Base-by-base conservation (phyloP, 2,888 invertebrate genomes). In the Thalpophila matura region DNA sequence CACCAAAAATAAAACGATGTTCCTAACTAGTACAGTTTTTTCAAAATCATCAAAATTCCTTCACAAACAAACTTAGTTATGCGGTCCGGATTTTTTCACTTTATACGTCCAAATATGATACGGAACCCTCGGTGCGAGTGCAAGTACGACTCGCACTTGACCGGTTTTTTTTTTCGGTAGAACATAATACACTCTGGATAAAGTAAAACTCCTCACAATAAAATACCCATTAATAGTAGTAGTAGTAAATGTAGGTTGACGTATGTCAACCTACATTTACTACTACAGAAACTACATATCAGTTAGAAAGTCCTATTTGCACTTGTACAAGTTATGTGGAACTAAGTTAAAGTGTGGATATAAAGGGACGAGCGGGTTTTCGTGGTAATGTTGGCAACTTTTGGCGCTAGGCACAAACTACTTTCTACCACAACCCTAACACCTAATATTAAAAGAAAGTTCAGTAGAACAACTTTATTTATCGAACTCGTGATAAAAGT, bases 371-470 rank as follows among this genome's bases (percentile, higher is more conserved):
- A 31, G 18, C 20, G 12, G 14, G 53, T 22, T 50, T 50, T 50
- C 42, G 40, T 24, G 47, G 51, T 74, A 67, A 53, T 67, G 55
- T 50, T 54, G 0, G 6, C 14, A 61, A 71, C 53, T 61, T 71
- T 56, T 47, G 27, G 31, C 20, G 5, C 47, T 35, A 50, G 49
- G 43, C 45, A 40, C 27, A 38, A 47, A 50, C 60, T 60, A 67
- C 38, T 42, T 7, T 42, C 6, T 22, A 29, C 12, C 18, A 27
- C n/a, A 37, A 7, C 5, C n/a, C 18, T 22, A 31, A 26, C 12
- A 37, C 14, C 1, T 3, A 14, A 9, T 3, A 2, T 2, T 12
- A 31, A 20, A n/a, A 14, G 33, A 10, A 10, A 18, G 5, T 7
- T 6, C 26, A 62, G 54, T 20, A 43, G 18, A 24, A 1, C 3